Base-by-base conservation (phyloP, 2,113 vertebrate genomes). In the Macquaria australasica region DNA sequence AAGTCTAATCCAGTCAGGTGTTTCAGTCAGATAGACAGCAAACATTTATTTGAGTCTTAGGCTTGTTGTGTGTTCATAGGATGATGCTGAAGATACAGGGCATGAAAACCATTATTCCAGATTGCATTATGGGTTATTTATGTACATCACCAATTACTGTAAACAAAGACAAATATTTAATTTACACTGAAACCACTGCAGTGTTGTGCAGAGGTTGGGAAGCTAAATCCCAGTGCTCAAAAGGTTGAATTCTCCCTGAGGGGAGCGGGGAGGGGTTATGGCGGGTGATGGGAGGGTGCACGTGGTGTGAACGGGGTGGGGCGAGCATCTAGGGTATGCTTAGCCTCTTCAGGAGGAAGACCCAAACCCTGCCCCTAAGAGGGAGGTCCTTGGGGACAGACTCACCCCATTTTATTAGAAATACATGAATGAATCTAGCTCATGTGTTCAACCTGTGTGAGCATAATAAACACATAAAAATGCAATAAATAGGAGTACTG, bases 1-100 rank as follows among this genome's bases (percentile, higher is more conserved):
- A 79, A 73, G 63, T 60, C 25, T 91, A 76, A 93, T 90, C 76
- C 72, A 83, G 81, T 84, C 66, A 62, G 53, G 58, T 89, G 73
- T 74, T 82, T 80, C 18, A 73, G 51, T 39, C 51, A 59, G 43
- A 34, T 20, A 56, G 25, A 87, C 28, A 39, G 58, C 21, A 60
- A 83, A 73, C 21, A 79, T 60, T n/a, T n/a, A 48, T 59, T 51
- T 67, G 8, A 58, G 23, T 51, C 11, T 62, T 25, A 10, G 3
- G n/a, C 60, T 67, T 21, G 39, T 59, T 37, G 25, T 3, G 51
- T 53, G 51, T 53, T 53, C 18, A 20, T 21, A 53, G 1, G 8
- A 21, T 53, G 51, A 34, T 16, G 66, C n/a, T 73, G 28, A 75
- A 60, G 63, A 83, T 64, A 20, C 23, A 8, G 53, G 64, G 48